phyloP scores from a whole-genome alignment of 2,797 vertebrate species.

The Rhinoraja longicauda region DNA sequence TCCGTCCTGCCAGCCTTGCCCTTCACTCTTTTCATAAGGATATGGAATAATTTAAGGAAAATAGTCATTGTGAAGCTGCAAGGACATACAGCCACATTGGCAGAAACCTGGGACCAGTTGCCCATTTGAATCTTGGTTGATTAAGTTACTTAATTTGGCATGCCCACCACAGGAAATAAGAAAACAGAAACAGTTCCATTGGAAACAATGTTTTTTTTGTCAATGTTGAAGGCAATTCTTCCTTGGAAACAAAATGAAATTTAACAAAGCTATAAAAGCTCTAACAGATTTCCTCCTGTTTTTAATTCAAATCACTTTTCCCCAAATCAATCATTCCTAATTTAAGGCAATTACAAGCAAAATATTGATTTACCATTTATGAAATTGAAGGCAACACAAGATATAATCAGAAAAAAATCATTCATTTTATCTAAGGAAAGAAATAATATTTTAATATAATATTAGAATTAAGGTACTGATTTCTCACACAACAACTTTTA shows the following conservation, averaged over 20 bases:
- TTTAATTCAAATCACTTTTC: not conserved
- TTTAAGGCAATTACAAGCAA: not conserved
- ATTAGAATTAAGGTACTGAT: not conserved
- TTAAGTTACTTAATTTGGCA: not conserved
- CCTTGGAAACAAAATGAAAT: not conserved
- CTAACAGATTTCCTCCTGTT: not conserved
- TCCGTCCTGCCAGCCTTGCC: too few relatives aligned
- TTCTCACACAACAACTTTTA: not conserved
- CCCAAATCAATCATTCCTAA: not conserved
- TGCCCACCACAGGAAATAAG: not conserved
- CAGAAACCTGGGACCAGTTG: not conserved
- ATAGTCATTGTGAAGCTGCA: slow-evolving; percentile 6
- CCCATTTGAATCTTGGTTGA: not conserved
- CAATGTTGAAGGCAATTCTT: not conserved
- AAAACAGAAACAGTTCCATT: not conserved
- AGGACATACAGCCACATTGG: not conserved
- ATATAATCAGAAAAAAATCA: not conserved
- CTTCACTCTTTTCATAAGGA: not conserved
- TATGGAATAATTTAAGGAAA: not conserved
- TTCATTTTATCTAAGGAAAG: not conserved
- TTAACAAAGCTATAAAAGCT: not conserved
- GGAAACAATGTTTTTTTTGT: not conserved
- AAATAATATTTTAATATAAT: not conserved
- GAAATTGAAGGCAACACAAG: not conserved
- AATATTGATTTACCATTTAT: not conserved